Evolutionary conservation across 2,888 invertebrate genomes (phyloP).

Genomic region (Athalia rosae): DNA sequence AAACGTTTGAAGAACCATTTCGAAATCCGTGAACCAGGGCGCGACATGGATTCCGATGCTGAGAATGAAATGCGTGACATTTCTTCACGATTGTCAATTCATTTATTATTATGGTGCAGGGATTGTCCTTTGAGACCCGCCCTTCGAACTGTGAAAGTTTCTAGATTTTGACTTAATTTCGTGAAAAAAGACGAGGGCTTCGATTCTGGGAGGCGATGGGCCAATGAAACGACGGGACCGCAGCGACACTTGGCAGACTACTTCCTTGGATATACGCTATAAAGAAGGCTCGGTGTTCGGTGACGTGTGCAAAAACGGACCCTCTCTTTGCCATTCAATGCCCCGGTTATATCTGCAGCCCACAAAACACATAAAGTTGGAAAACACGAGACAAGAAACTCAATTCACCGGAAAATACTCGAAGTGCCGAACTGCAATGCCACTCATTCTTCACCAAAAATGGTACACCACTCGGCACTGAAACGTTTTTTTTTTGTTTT

Average conservation of each 20-base stretch:
- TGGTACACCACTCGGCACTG: background rate
- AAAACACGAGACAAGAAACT: constrained; percentile 65
- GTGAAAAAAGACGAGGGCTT: constrained; percentile 18
- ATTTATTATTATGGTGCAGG: constrained; percentile 19
- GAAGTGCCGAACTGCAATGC: constrained; percentile 49
- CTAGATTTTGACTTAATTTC: constrained; percentile 23
- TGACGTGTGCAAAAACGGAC: constrained; percentile 63
- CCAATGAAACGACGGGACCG: constrained; percentile 32
- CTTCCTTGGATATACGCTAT: constrained; percentile 19
- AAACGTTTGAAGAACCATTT: background rate
- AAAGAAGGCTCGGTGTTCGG: constrained; percentile 54
- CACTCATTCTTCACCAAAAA: background rate
- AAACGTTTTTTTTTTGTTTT: background rate
- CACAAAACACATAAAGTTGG: constrained; percentile 66
- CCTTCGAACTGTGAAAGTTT: constrained; percentile 17
- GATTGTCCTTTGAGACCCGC: constrained; percentile 11
- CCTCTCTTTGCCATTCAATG: constrained; percentile 24
- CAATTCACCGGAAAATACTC: constrained; percentile 68
- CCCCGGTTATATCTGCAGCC: constrained; percentile 57
- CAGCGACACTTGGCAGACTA: constrained; percentile 33
- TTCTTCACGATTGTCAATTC: no score
- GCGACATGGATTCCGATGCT: background rate
- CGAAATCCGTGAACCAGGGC: background rate
- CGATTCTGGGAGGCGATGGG: constrained; percentile 26
- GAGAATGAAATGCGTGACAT: no score